Percentiles rank a stretch among this genome's conserved stretches.
Conservation (phyloP, 2,113 vertebrate species). For the Procavia capensis region DNA sequence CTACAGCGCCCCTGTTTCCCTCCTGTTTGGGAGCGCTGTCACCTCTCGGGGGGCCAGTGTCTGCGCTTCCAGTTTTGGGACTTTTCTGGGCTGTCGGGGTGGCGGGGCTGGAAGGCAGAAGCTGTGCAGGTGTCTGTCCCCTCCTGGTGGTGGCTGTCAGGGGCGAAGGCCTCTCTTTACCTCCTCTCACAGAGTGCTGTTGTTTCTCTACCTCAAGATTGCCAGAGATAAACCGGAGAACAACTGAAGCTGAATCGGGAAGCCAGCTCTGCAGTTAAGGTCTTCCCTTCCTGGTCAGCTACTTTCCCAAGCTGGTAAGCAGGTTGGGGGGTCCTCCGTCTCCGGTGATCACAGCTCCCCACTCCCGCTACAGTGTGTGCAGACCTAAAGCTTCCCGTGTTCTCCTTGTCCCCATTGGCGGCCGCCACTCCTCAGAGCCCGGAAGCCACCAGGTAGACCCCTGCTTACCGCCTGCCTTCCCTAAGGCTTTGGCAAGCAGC, state of each 20-base stretch:
- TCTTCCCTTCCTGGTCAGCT: not conserved
- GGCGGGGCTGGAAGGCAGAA: not conserved
- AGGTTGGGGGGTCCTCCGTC: not conserved
- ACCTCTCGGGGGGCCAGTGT: not conserved
- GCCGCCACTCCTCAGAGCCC: not conserved
- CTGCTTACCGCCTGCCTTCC: not conserved
- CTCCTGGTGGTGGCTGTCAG: not conserved
- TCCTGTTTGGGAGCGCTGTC: not conserved
- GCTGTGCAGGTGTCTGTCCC: not conserved
- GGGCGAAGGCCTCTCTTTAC: not conserved
- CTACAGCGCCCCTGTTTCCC: not conserved
- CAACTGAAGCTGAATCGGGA: slow-evolving; percentile 24
- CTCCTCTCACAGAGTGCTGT: slow-evolving; percentile 14
- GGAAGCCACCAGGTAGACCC: not conserved
- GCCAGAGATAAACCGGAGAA: slow-evolving; percentile 48
- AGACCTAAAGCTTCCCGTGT: slow-evolving; percentile 36
- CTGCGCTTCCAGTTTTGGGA: not conserved
- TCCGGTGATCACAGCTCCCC: slow-evolving; percentile 27
- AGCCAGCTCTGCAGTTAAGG: not conserved
- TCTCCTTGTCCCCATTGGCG: slow-evolving; percentile 42
- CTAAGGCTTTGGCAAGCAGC: slow-evolving; percentile 51
- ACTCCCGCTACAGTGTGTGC: not conserved
- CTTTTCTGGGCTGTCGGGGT: not conserved
- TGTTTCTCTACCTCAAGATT: slow-evolving; percentile 34
- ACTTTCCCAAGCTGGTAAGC: slow-evolving; percentile 34